These are phyloP conservation scores for Perccottus glenii DNA, from an alignment of 2,113 vertebrate genomes.

Conservation along the genomic window DNA sequence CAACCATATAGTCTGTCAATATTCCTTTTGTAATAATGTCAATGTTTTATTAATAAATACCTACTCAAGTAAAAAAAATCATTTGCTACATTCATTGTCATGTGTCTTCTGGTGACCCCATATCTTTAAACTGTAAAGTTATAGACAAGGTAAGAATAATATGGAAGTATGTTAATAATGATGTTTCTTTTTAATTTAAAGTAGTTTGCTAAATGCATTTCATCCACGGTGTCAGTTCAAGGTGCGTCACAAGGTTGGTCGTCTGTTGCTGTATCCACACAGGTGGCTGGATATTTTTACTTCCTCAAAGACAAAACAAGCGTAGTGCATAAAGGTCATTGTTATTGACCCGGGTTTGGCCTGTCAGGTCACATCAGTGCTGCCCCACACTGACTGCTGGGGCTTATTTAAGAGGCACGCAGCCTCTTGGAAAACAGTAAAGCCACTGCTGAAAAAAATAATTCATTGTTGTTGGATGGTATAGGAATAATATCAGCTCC, in stretches of 20 bases:
- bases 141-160: no score
- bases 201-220: not conserved
- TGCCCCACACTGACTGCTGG: not conserved
- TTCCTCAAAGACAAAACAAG: not conserved
- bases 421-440: not conserved
- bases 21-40: no score
- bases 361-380: constrained; percentile 1
- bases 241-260: not conserved
- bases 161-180: no score
- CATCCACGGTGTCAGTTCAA: not conserved
- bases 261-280: not conserved
- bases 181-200: not conserved
- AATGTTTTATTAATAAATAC: no score
- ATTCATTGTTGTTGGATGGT: no score
- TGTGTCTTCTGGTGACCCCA: no score
- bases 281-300: not conserved
- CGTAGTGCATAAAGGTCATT: not conserved
- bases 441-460: not conserved
- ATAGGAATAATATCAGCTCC: no score
- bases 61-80: no score
- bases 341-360: not conserved
- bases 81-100: no score
- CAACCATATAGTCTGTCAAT: no score
- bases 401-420: not conserved
- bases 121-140: no score